phyloP scores from a whole-genome alignment of 2,888 invertebrate genomes.

The Cantharis flavilabris region DNA sequence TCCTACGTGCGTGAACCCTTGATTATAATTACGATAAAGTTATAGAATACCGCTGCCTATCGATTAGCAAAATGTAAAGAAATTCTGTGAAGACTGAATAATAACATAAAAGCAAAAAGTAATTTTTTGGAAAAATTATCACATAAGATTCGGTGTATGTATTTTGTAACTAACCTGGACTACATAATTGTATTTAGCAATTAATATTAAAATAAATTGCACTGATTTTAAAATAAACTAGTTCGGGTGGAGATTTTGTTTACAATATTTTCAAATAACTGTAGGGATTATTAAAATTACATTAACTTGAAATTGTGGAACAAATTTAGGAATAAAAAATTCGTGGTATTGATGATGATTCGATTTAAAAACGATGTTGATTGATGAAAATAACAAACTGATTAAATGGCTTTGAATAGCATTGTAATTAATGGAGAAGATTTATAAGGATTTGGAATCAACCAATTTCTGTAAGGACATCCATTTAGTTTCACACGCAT shows the following conservation, averaged over 20 bases:
- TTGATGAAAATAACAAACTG: not conserved
- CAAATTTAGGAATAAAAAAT: not conserved
- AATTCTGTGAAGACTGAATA: too few species aligned
- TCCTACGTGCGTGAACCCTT: too few species aligned
- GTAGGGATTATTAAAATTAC: not conserved
- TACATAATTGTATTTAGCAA: not conserved
- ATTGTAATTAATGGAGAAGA: not conserved
- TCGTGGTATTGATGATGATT: not conserved
- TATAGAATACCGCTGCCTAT: too few species aligned
- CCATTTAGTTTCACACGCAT: not conserved
- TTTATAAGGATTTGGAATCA: not conserved
- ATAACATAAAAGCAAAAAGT: too few species aligned
- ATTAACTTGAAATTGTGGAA: not conserved
- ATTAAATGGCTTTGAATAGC: not conserved
- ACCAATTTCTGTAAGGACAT: not conserved
- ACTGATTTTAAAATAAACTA: not conserved
- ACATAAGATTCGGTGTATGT: too few species aligned
- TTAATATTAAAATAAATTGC: not conserved
- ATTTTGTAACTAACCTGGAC: not conserved
- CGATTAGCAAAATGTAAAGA: too few species aligned
- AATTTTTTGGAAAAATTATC: too few species aligned
- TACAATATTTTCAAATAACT: not conserved
- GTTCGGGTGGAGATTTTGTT: not conserved
- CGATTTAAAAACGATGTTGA: not conserved
- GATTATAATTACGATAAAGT: too few species aligned